These are phyloP conservation scores for Phodopus roborovskii DNA, from an alignment of 2,113 vertebrate genomes.

Conservation along the genomic window DNA sequence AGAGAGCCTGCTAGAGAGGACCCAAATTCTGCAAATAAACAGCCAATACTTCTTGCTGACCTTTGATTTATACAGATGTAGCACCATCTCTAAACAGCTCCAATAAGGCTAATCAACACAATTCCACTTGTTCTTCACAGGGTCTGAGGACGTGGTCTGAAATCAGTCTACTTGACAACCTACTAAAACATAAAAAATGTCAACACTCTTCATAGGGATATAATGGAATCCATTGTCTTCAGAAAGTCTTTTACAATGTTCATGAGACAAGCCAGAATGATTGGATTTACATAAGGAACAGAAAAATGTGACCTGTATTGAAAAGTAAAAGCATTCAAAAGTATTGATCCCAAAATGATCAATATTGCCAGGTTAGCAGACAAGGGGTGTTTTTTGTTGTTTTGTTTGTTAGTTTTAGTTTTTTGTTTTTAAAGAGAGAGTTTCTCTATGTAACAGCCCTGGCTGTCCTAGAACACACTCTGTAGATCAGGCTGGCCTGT, in stretches of 20 bases:
- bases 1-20: not conserved
- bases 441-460: not conserved
- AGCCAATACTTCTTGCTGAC: not conserved
- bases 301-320: not conserved
- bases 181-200: conserved; percentile 27
- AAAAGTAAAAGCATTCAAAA: conserved; percentile 16
- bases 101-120: not conserved
- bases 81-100: not conserved
- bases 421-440: not conserved
- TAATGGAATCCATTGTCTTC: conserved; percentile 15
- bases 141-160: not conserved
- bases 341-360: not conserved
- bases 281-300: not conserved
- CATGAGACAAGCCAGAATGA: conserved; percentile 30
- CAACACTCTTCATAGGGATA: conserved; percentile 7
- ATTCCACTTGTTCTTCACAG: not conserved
- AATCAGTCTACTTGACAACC: not conserved
- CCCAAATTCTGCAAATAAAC: conserved; percentile 22
- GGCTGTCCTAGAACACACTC: not conserved
- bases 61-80: not conserved
- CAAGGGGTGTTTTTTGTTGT: too few relatives aligned
- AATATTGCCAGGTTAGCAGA: conserved; percentile 20
- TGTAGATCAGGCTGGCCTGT: not conserved
- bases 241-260: not conserved
- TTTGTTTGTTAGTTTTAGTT: not conserved